phyloP scores from a whole-genome alignment of 1,140 invertebrate genomes.

The Cotesia glomerata region DNA sequence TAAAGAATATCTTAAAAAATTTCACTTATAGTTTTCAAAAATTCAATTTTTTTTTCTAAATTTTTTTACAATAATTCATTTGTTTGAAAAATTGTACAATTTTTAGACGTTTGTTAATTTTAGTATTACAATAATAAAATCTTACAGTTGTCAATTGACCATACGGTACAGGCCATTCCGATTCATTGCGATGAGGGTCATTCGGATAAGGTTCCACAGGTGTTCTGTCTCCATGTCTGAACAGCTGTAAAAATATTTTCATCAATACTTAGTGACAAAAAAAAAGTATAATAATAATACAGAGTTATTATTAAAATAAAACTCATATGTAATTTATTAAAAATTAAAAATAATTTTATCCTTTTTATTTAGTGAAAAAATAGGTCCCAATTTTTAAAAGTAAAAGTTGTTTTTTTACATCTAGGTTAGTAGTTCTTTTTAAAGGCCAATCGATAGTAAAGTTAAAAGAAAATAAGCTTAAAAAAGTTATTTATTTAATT shows the following conservation, averaged over 20 bases:
- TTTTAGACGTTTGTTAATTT: neutral
- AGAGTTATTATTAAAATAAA: neutral
- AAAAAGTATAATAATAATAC: neutral
- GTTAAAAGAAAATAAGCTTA: neutral
- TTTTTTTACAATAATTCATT: no score
- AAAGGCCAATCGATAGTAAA: neutral
- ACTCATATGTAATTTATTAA: neutral
- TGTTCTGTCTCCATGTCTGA: constrained; percentile 84
- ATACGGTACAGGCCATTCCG: constrained; percentile 77
- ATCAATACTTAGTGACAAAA: neutral
- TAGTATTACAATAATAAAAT: constrained; percentile 29
- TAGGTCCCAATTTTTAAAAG: neutral
- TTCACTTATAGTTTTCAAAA: no score
- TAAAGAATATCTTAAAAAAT: no score
- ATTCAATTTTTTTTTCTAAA: no score
- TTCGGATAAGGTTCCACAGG: constrained; percentile 77
- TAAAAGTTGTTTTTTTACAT: neutral
- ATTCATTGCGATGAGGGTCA: constrained; percentile 75
- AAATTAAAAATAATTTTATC: no score
- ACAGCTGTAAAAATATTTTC: constrained; percentile 62
- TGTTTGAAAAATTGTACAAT: no score
- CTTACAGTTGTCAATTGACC: constrained; percentile 81
- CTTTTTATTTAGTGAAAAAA: no score
- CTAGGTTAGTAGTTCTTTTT: neutral
- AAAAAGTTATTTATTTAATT: neutral